These are phyloP conservation scores for Sacculina carcini DNA, from an alignment of 2,888 invertebrate species.

Conservation along the genomic window DNA sequence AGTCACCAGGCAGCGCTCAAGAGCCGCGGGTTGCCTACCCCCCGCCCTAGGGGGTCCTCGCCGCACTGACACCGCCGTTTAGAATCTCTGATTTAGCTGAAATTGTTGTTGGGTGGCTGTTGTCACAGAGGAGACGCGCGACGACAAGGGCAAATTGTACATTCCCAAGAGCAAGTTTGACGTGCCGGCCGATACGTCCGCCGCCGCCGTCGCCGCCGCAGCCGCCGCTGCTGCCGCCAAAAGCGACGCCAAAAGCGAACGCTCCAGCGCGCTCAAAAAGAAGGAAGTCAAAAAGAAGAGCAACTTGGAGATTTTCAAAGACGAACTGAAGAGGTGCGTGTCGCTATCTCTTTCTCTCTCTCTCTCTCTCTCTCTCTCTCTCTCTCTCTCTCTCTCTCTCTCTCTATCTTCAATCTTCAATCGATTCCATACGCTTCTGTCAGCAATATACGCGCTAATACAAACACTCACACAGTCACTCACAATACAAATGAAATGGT, in stretches of 20 bases:
- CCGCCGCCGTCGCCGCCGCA: conserved; percentile 11
- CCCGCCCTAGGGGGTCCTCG: too few relatives aligned
- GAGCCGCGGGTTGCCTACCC: too few relatives aligned
- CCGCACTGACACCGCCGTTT: too few relatives aligned
- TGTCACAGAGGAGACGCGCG: conserved; percentile 49
- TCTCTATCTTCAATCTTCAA: too few relatives aligned
- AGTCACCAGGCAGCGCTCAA: too few relatives aligned
- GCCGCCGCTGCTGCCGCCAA: neutral
- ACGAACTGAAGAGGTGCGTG: conserved; percentile 72
- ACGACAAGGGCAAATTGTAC: conserved; percentile 69
- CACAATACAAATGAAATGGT: too few relatives aligned
- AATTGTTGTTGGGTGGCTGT: too few relatives aligned
- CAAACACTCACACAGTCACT: too few relatives aligned
- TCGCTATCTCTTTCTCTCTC: neutral
- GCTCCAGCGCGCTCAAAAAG: conserved; percentile 33
- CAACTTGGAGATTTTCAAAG: conserved; percentile 91
- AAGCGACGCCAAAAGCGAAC: conserved; percentile 21
- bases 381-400: too few relatives aligned
- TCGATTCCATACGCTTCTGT: too few relatives aligned
- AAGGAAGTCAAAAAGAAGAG: conserved; percentile 75
- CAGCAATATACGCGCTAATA: too few relatives aligned
- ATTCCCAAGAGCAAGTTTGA: conserved; percentile 60
- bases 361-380: conserved; percentile 4
- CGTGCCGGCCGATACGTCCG: conserved; percentile 27
- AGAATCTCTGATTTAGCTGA: too few relatives aligned